Percentiles rank a stretch among this genome's conserved stretches.
Conservation (phyloP, 2,113 vertebrate species). For the Cyphomyrus discorhynchus region DNA sequence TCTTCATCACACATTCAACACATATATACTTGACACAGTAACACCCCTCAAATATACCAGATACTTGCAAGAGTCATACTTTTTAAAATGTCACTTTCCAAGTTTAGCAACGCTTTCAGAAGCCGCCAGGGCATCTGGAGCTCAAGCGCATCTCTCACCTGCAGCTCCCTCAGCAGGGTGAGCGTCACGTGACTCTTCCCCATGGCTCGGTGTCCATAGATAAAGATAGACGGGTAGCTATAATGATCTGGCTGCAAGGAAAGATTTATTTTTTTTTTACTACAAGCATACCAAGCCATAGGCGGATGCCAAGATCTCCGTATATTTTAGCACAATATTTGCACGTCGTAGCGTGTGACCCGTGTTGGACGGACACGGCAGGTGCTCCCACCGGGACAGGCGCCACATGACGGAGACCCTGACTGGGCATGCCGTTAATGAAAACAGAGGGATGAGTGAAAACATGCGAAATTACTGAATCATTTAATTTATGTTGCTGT, state of each 20-base stretch:
- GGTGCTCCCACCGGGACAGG: neutral
- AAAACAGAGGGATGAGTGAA: neutral
- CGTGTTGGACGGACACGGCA: neutral
- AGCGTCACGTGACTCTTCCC: slow-evolving; percentile 87
- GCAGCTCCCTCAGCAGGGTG: slow-evolving; percentile 72
- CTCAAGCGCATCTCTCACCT: slow-evolving; percentile 66
- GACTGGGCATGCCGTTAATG: neutral
- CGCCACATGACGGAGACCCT: neutral
- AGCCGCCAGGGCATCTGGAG: neutral
- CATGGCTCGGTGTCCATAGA: slow-evolving; percentile 87
- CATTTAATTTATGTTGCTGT: neutral
- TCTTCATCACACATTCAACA: neutral
- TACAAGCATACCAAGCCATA: neutral
- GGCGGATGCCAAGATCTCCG: neutral
- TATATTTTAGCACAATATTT: neutral
- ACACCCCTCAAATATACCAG: neutral
- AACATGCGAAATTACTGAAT: neutral
- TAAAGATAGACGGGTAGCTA: slow-evolving; percentile 84
- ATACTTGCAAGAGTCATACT: neutral
- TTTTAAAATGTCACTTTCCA: neutral
- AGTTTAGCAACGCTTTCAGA: neutral
- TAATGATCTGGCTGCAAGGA: slow-evolving; percentile 73
- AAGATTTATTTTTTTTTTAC: slow-evolving; percentile 18
- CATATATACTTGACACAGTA: neutral
- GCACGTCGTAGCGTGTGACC: neutral